Evolutionary conservation across 2,797 vertebrate species (phyloP).

Genomic region (Danio jaintianensis): DNA sequence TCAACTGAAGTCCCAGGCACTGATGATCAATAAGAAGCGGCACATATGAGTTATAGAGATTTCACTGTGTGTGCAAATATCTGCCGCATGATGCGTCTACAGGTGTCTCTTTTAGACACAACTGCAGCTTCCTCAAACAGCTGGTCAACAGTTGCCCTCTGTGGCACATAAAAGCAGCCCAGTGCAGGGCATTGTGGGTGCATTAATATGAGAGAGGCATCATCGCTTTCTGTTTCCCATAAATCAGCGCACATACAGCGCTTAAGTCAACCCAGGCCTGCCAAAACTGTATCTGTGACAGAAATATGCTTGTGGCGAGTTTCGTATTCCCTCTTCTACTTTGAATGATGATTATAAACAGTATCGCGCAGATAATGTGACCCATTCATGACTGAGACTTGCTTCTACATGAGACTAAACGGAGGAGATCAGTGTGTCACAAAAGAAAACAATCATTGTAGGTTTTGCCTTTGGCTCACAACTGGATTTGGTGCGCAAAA

Average conservation of each 20-base stretch:
- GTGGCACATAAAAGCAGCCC: slow-evolving; percentile 75
- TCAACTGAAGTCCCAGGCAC: slow-evolving; percentile 36
- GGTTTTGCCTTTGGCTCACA: slow-evolving; percentile 21
- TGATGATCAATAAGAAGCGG: slow-evolving; percentile 24
- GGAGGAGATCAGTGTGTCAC: slow-evolving; percentile 33
- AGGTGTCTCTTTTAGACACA: slow-evolving; percentile 61
- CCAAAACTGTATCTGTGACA: slow-evolving; percentile 51
- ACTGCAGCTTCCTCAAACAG: slow-evolving; percentile 72
- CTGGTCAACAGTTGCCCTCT: slow-evolving; percentile 77
- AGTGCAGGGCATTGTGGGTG: slow-evolving; percentile 57
- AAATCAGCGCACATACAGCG: slow-evolving; percentile 70
- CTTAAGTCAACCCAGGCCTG: slow-evolving; percentile 66
- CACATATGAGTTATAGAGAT: slow-evolving; percentile 26
- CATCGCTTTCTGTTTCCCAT: slow-evolving; percentile 70
- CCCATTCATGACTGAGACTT: slow-evolving; percentile 35
- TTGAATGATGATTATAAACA: slow-evolving; percentile 55
- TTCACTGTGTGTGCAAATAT: slow-evolving; percentile 48
- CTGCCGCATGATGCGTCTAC: slow-evolving; percentile 50
- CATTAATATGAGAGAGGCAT: slow-evolving; percentile 63
- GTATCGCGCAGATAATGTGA: slow-evolving; percentile 45
- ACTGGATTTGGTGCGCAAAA: slow-evolving; percentile 26
- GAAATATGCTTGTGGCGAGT: slow-evolving; percentile 20
- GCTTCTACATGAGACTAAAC: slow-evolving; percentile 37
- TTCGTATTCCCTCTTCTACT: slow-evolving; percentile 6
- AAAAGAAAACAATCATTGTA: slow-evolving; percentile 42